phyloP scores from a whole-genome alignment of 2,888 invertebrate genomes.

The Cataglyphis cursor region DNA sequence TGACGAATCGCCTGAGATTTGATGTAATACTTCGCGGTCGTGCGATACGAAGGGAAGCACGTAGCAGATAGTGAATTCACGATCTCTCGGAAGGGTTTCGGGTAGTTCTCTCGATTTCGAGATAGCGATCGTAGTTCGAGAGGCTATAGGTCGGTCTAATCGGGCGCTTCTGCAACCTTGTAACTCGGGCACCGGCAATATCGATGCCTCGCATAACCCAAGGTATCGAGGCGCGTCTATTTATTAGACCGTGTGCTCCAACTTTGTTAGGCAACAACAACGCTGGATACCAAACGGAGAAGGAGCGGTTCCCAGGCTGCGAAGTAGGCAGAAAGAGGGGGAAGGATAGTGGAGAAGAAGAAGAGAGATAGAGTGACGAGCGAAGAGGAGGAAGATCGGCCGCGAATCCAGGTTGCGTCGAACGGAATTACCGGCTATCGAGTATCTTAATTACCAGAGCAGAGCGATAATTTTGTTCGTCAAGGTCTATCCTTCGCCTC shows the following conservation, averaged over 20 bases:
- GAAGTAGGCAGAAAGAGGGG: background rate
- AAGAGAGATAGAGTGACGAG: background rate
- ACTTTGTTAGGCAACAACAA: slow-evolving; percentile 73
- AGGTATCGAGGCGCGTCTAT: slow-evolving; percentile 53
- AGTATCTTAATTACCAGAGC: slow-evolving; percentile 59
- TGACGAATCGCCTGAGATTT: slow-evolving; percentile 31
- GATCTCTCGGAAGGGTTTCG: slow-evolving; percentile 21
- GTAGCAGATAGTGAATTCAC: slow-evolving; percentile 16
- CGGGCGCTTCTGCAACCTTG: slow-evolving; percentile 45
- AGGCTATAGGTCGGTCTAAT: slow-evolving; percentile 53
- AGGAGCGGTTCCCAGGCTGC: background rate
- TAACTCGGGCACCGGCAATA: slow-evolving; percentile 66
- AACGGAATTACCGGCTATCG: slow-evolving; percentile 54
- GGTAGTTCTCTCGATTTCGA: slow-evolving; percentile 33
- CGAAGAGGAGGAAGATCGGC: slow-evolving; percentile 26
- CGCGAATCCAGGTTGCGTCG: slow-evolving; percentile 34
- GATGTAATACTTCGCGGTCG: slow-evolving; percentile 15
- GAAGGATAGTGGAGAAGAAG: background rate
- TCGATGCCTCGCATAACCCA: slow-evolving; percentile 34
- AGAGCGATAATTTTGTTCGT: slow-evolving; percentile 52
- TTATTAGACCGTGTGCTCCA: slow-evolving; percentile 64
- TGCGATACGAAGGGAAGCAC: slow-evolving; percentile 11
- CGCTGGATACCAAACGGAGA: slow-evolving; percentile 46
- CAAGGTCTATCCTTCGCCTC: background rate
- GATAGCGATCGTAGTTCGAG: slow-evolving; percentile 44